phyloP scores from a whole-genome alignment of 2,797 vertebrate species.

The Hipposideros larvatus region DNA sequence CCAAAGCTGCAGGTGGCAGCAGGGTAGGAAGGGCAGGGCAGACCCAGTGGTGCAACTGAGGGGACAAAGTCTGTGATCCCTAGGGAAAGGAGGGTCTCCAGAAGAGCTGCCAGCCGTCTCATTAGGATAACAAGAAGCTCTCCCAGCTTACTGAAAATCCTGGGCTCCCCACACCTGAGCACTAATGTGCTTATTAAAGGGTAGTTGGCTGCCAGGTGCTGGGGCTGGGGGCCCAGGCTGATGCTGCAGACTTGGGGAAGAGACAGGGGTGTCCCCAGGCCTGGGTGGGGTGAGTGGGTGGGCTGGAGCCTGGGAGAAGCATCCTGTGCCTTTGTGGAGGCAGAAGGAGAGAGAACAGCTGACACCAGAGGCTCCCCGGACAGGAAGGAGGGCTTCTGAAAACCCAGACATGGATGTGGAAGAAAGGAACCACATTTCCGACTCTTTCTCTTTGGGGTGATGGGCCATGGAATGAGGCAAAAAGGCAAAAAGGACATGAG shows the following conservation, averaged over 20 bases:
- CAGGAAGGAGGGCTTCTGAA: not conserved
- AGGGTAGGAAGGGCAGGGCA: not conserved
- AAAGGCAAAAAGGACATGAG: accelerated
- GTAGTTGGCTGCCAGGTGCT: not conserved
- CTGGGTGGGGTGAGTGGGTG: not conserved
- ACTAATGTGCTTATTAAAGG: not conserved
- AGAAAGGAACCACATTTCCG: not conserved
- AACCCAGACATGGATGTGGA: not conserved
- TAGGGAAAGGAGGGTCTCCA: not conserved
- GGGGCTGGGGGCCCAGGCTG: not conserved
- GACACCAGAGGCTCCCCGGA: not conserved
- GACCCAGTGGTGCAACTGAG: not conserved
- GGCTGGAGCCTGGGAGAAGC: not conserved
- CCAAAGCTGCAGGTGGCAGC: not conserved
- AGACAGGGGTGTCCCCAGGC: not conserved
- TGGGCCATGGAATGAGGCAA: not conserved
- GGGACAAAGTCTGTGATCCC: not conserved
- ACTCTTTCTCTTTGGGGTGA: not conserved
- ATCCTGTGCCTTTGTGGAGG: not conserved
- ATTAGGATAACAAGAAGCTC: not conserved
- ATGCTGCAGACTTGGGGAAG: not conserved
- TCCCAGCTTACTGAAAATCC: not conserved
- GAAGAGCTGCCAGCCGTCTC: not conserved
- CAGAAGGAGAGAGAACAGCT: not conserved
- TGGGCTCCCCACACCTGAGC: not conserved